Evolutionary conservation across 2,113 vertebrate species (phyloP).

Genomic region (Electrona antarctica): DNA sequence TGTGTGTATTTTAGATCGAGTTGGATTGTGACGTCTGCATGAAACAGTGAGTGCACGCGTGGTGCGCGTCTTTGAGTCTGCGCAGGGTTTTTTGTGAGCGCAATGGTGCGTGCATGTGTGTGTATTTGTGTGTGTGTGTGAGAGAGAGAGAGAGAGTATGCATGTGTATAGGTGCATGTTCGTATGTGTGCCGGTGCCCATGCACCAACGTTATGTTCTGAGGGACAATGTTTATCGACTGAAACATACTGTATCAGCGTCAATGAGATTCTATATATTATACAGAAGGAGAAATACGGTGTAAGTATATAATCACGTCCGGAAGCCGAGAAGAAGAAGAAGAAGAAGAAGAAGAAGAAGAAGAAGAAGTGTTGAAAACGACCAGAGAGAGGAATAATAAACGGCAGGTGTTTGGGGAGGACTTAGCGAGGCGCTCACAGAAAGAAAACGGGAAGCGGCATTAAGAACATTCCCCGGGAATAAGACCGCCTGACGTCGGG

Average conservation of each 20-base stretch:
- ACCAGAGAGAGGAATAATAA: conserved; percentile 43
- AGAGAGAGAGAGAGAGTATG: too few species aligned
- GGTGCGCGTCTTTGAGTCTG: background rate
- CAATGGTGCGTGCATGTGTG: background rate
- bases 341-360: too few species aligned
- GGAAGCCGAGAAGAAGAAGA: conserved; percentile 40
- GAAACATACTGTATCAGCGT: conserved; percentile 65
- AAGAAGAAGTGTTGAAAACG: too few species aligned
- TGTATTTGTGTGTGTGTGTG: background rate
- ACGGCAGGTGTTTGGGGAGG: conserved; percentile 76
- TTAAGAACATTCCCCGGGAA: background rate
- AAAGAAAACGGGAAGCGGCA: conserved; percentile 54
- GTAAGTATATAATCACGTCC: conserved; percentile 65
- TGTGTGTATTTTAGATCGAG: conserved; percentile 64
- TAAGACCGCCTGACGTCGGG: too few species aligned
- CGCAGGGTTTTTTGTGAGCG: background rate
- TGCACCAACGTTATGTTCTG: conserved; percentile 7
- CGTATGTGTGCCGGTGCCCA: background rate
- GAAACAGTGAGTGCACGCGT: conserved; percentile 19
- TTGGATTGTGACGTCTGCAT: conserved; percentile 42
- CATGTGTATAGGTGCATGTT: background rate
- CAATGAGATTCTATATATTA: conserved; percentile 62
- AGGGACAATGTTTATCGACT: conserved; percentile 65
- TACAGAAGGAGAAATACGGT: conserved; percentile 60
- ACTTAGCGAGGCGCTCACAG: conserved; percentile 71